Percentiles rank a stretch among this genome's conserved stretches.
Evolutionary conservation across 2,113 vertebrate genomes (phyloP).

Genomic region (Donacobius atricapilla): DNA sequence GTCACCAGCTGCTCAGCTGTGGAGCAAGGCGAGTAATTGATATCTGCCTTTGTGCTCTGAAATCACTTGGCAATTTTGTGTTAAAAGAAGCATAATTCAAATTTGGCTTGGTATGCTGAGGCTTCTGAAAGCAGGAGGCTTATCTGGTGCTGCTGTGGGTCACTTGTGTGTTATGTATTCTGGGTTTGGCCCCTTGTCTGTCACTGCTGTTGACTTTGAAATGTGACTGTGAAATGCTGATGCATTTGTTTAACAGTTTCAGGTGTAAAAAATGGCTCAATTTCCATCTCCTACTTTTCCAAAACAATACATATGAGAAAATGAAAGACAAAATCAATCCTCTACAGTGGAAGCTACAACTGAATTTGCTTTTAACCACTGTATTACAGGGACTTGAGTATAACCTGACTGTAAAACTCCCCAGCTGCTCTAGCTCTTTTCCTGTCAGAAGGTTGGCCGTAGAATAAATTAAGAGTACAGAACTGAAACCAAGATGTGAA

Average conservation of each 20-base stretch:
- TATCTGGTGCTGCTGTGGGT: not conserved
- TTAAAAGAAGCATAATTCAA: not conserved
- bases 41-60: not conserved
- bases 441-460: slow-evolving; percentile 3
- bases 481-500: slow-evolving; percentile 64
- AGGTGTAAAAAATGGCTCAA: not conserved
- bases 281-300: not conserved
- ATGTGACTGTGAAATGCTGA: not conserved
- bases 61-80: not conserved
- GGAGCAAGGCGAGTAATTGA: not conserved
- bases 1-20: not conserved
- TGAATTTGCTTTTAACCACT: not conserved
- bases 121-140: not conserved
- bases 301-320: not conserved
- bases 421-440: slow-evolving; percentile 48
- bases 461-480: slow-evolving; percentile 59
- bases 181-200: not conserved
- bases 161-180: not conserved
- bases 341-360: not conserved
- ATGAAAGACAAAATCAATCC: not conserved
- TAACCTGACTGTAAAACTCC: slow-evolving; percentile 29
- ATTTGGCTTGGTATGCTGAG: not conserved
- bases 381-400: not conserved
- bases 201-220: not conserved
- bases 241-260: not conserved